Base-by-base conservation (phyloP, 2,797 vertebrate species). In the Anolis apletophallus region DNA sequence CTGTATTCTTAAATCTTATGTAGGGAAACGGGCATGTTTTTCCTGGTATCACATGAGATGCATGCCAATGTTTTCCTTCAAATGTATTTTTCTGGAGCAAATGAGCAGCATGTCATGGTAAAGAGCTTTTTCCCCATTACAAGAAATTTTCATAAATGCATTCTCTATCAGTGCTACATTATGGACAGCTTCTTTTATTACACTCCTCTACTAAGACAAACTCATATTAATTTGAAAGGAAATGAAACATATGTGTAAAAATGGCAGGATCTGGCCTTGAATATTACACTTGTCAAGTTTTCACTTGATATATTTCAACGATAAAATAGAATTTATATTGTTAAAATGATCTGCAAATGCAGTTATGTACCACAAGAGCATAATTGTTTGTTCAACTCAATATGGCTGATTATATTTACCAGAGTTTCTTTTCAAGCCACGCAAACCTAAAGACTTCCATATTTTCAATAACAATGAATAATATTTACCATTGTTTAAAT, bases 321-420 rank as follows among this genome's bases (percentile, higher is more conserved):
- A 89, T 74, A 87, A 40, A 87, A 84, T 12, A 32, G 46, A 40
- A 79, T 87, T 52, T 85, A 80, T 26, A 85, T 72, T 74, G 80
- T 80, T 79, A 79, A 93, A 89, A 85, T 21, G 74, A 87, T 50
- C 80, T 89, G 69, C 26, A 86, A 90, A 86, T 36, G 16, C 72
- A 61, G 32, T 72, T 68, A 23, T 14, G 40, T 16, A 84, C 1
- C 4, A 83, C 59, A 61, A 1, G 73, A 59, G 26, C n/a, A 88
- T 21, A 29, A 89, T 61, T 84, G 64, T 34, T 23, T 91, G 88
- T 16, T 61, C 69, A 85, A 90, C 40, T 7, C 0, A 3, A 29
- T 87, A 89, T 85, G 72, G 67, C 54, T 88, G 57, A 36, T 67
- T 1, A 21, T 71, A 75, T 78, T 17, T 46, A 86, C 36, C 2